Base-by-base conservation (phyloP, 2,797 vertebrate genomes). In the Oreochromis mossambicus region DNA sequence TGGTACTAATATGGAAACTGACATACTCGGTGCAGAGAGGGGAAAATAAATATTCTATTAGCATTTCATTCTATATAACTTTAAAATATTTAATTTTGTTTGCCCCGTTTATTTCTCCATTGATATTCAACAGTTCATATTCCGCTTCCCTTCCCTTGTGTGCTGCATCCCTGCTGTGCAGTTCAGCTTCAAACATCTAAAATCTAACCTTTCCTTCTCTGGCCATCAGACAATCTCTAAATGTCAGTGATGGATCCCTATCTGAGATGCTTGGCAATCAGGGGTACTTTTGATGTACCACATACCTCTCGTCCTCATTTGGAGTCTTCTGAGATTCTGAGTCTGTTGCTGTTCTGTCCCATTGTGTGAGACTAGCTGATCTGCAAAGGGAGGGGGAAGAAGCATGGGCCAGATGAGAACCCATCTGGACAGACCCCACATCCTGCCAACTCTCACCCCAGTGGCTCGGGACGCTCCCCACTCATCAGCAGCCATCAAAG, bases 161-260 rank as follows among this genome's bases (percentile, higher is more conserved):
- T 52, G 81, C 63, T 9, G 43, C 38, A 38, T 29, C 38, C 90
- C 83, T 80, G 89, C 83, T 80, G 82, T 85, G 80, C 84, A 85
- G 83, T 91, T 94, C 85, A 90, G 79, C 88, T 85, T 90, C 88
- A 94, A 90, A 92, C 92, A 92, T 92, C 90, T 82, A 54, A 92
- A 93, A 92, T 92, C 87, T 95, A 95, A 95, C 95, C 94, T 95
- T 95, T 95, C 92, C 86, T 83, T 92, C 83, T 86, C 81, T 81
- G 90, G 85, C 92, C 93, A 92, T 93, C 92, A 94, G 92, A 94
- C 91, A 88, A 91, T 63, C 87, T 90, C 90, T 88, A 95, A 96
- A 95, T 95, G 94, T 95, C 95, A 95, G 80, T 75, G 87, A 88
- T 83, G 90, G 90, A 94, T 93, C 88, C 91, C 87, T 91, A 80